Percentiles rank a stretch among this genome's conserved stretches.
Conservation (phyloP, 2,113 vertebrate species). For the Notarius lentiginosus region DNA sequence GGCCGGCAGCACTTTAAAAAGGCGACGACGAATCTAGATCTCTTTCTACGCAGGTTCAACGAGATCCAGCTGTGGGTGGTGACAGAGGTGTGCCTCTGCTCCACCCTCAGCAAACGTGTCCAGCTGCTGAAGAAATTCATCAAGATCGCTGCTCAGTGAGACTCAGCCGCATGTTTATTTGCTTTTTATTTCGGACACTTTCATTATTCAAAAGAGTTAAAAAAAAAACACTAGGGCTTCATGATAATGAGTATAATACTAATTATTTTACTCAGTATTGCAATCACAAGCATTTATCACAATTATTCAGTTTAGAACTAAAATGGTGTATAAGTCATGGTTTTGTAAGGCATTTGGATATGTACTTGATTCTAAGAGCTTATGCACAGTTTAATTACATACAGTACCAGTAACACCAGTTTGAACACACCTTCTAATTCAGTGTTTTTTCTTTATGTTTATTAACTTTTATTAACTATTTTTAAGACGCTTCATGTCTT, state of each 20-base stretch:
- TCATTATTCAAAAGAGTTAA: neutral
- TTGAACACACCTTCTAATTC: too few species aligned
- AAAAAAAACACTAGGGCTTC: neutral
- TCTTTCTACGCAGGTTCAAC: constrained; percentile 96
- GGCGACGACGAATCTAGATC: constrained; percentile 95
- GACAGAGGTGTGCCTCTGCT: constrained; percentile 92
- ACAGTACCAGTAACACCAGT: too few species aligned
- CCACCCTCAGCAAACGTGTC: constrained; percentile 93
- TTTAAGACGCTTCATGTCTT: too few species aligned
- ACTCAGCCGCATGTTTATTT: constrained; percentile 43
- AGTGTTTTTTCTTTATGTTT: too few species aligned
- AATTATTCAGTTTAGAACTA: neutral
- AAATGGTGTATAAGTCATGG: neutral
- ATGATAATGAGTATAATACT: neutral
- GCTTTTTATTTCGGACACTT: neutral
- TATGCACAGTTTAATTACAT: neutral
- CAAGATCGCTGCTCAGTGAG: constrained; percentile 98
- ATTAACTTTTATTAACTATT: too few species aligned
- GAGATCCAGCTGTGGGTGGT: constrained; percentile 98
- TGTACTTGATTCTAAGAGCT: neutral
- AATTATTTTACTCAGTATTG: neutral
- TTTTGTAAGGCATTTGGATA: neutral
- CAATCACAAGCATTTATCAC: neutral
- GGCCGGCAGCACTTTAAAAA: constrained; percentile 92
- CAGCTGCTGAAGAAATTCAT: constrained; percentile 99